Evolutionary conservation across 2,113 vertebrate genomes (phyloP).

Genomic region (Rafetus swinhoei): DNA sequence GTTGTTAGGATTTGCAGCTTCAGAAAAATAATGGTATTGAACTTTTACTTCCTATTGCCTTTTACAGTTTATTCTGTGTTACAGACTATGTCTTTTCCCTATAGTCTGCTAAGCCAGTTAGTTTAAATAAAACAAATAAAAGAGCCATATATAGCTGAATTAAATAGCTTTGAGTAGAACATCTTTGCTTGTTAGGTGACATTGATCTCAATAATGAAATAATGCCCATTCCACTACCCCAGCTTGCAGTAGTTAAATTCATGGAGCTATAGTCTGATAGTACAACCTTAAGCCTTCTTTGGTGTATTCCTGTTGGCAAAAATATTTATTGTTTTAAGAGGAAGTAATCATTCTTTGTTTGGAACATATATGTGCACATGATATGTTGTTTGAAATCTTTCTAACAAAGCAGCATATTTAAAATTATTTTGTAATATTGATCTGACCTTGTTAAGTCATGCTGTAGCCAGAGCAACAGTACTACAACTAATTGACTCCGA

Average conservation of each 20-base stretch:
- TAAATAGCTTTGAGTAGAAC: fast-evolving
- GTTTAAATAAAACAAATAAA: not conserved
- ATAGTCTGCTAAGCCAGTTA: not conserved
- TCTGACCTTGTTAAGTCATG: not conserved
- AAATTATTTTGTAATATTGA: not conserved
- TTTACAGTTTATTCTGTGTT: not conserved
- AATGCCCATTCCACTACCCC: not conserved
- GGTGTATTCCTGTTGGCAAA: not conserved
- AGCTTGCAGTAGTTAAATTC: not conserved
- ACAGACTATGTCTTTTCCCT: not conserved
- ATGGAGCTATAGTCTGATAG: not conserved
- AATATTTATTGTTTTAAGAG: not conserved
- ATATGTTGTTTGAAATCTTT: not conserved
- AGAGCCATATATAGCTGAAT: not conserved
- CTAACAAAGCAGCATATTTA: not conserved
- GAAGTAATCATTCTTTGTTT: not conserved
- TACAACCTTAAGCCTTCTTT: fast-evolving
- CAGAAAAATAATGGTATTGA: not conserved
- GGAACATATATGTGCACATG: not conserved
- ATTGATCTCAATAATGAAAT: not conserved
- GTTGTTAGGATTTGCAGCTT: not conserved
- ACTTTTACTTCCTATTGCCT: not conserved
- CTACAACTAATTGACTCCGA: not conserved
- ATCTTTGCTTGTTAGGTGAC: not conserved
- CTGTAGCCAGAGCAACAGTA: not conserved